Conservation (phyloP, 2,888 invertebrate genomes). For the Drosophila monieri region DNA sequence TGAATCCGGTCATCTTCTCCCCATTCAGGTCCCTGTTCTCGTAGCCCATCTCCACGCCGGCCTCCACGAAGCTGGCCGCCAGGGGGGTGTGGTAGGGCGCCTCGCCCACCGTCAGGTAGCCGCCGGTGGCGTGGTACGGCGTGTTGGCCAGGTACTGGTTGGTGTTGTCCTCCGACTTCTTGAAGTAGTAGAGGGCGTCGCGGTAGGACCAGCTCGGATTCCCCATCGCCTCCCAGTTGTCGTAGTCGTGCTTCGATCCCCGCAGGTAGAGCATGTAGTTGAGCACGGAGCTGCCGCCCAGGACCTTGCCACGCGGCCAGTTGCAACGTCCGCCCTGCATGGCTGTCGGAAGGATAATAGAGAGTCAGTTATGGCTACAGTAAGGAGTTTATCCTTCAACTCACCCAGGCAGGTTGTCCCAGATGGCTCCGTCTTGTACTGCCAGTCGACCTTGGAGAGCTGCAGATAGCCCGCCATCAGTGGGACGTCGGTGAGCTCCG, state of each 20-base stretch:
- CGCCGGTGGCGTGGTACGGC: conserved; percentile 91
- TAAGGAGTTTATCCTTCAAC: conserved; percentile 6
- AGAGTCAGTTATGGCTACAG: no score
- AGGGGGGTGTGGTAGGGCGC: conserved; percentile 94
- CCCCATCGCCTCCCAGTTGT: conserved; percentile 93
- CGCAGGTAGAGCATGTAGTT: conserved; percentile 96
- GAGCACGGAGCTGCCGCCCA: conserved; percentile 94
- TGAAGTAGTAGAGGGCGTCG: conserved; percentile 92
- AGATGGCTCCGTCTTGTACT: conserved; percentile 95
- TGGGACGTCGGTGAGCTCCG: conserved; percentile 95
- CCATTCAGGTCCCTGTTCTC: conserved; percentile 94
- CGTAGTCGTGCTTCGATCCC: conserved; percentile 95
- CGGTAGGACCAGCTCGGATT: conserved; percentile 95
- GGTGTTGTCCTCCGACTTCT: conserved; percentile 95
- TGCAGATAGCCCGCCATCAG: conserved; percentile 94
- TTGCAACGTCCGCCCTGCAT: conserved; percentile 94
- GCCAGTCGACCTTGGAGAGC: conserved; percentile 94
- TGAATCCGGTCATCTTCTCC: conserved; percentile 93
- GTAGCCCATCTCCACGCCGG: conserved; percentile 93
- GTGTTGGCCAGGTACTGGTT: conserved; percentile 93
- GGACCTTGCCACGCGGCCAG: conserved; percentile 96
- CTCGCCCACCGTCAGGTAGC: conserved; percentile 93
- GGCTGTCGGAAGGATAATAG: conserved; percentile 84
- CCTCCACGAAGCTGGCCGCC: conserved; percentile 92
- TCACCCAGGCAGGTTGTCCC: conserved; percentile 92